Percentiles rank a stretch among this genome's conserved stretches.
These are phyloP conservation scores for Eurytoma adleriae DNA, from an alignment of 2,888 invertebrate species.

Conservation along the genomic window DNA sequence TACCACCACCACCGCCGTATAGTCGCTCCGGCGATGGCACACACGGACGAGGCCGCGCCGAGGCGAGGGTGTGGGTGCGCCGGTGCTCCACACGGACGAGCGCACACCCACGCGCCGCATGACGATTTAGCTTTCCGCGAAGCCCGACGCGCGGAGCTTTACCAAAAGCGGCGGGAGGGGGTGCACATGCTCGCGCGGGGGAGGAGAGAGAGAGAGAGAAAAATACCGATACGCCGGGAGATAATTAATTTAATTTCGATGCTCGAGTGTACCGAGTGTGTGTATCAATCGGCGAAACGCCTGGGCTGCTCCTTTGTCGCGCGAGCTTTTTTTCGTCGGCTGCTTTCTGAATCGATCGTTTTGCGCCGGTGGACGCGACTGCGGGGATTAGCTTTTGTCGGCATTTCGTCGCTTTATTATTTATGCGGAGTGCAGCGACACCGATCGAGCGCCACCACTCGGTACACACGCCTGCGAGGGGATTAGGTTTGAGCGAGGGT, in stretches of 20 bases:
- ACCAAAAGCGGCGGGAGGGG: background rate
- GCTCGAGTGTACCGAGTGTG: background rate
- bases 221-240: slow-evolving; percentile 26
- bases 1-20: too few species aligned
- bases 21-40: too few species aligned
- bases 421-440: too few species aligned
- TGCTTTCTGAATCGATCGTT: too few species aligned
- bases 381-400: too few species aligned
- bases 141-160: background rate
- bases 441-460: too few species aligned
- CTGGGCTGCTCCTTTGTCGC: too few species aligned
- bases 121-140: slow-evolving; percentile 37
- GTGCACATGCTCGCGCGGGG: slow-evolving; percentile 45
- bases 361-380: too few species aligned
- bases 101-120: slow-evolving; percentile 47
- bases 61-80: background rate
- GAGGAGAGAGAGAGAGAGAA: slow-evolving; percentile 37
- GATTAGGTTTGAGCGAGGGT: too few species aligned
- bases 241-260: slow-evolving; percentile 48
- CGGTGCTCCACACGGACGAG: background rate
- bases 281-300: background rate
- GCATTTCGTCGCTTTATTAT: too few species aligned
- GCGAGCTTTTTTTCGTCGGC: too few species aligned
- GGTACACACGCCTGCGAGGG: too few species aligned
- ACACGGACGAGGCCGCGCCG: background rate